Evolutionary conservation across 2,113 vertebrate genomes (phyloP).

Genomic region (Oriolus oriolus): DNA sequence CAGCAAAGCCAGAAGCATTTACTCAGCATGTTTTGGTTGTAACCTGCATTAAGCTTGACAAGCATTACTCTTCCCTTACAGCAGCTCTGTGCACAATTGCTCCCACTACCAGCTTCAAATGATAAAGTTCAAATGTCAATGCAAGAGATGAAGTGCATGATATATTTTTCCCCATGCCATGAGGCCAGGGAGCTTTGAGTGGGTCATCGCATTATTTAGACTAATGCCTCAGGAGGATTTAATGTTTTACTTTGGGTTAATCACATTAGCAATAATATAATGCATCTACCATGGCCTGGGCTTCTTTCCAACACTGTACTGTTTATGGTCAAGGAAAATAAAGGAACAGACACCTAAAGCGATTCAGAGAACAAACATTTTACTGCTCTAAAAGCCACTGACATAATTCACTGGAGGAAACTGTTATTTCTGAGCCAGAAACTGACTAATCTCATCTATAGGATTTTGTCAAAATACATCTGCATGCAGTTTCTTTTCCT

Average conservation of each 20-base stretch:
- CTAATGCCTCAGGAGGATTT: not conserved
- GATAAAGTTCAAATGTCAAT: not conserved
- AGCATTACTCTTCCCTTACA: not conserved
- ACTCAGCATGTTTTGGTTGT: not conserved
- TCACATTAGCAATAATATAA: slow-evolving; percentile 16
- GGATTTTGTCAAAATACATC: slow-evolving; percentile 51
- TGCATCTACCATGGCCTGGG: not conserved
- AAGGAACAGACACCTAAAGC: slow-evolving; percentile 28
- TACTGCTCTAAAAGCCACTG: slow-evolving; percentile 21
- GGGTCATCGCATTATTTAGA: not conserved
- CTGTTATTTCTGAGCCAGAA: slow-evolving; percentile 23
- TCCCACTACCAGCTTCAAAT: not conserved
- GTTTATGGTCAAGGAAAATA: slow-evolving; percentile 35
- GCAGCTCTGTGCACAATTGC: not conserved
- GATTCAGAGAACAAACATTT: slow-evolving; percentile 43
- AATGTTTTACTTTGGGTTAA: slow-evolving; percentile 37
- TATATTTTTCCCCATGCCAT: not conserved
- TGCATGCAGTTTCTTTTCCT: not conserved
- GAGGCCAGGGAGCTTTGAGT: not conserved
- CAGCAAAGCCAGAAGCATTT: not conserved
- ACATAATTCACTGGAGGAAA: slow-evolving; percentile 36
- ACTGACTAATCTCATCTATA: slow-evolving; percentile 32
- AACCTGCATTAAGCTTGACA: not conserved
- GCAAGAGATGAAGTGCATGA: not conserved
- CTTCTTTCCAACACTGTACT: slow-evolving; percentile 33